Percentiles rank a stretch among this genome's conserved stretches.
Conservation (phyloP, 2,797 vertebrate genomes). For the Gobionotothen gibberifrons region DNA sequence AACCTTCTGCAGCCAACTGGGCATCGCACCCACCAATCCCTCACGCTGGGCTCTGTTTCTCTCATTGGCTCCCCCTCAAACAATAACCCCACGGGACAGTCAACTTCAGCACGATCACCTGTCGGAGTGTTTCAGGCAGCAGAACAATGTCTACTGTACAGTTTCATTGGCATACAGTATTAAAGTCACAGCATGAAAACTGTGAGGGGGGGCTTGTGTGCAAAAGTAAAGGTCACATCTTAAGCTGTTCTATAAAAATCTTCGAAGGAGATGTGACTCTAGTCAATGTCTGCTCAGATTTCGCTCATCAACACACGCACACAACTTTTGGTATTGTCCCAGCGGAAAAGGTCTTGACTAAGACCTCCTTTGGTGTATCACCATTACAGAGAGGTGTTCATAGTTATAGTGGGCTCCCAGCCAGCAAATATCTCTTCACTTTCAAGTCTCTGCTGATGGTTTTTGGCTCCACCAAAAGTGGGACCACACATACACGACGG, state of each 20-base stretch:
- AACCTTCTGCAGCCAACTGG: conserved; percentile 57
- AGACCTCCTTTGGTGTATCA: conserved; percentile 59
- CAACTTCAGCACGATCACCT: conserved; percentile 55
- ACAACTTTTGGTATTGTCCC: conserved; percentile 37
- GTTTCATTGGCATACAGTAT: background rate
- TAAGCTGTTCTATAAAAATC: conserved; percentile 76
- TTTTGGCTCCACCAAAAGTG: conserved; percentile 31
- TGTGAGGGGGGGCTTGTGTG: background rate
- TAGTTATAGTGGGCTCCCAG: conserved; percentile 54
- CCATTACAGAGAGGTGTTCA: conserved; percentile 68
- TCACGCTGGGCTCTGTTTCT: conserved; percentile 37
- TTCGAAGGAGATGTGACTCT: conserved; percentile 65
- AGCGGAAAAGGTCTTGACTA: conserved; percentile 46
- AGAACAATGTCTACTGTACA: conserved; percentile 34
- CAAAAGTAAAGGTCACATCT: conserved; percentile 71
- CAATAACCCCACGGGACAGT: conserved; percentile 43
- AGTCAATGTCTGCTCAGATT: conserved; percentile 61
- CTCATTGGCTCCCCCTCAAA: conserved; percentile 38
- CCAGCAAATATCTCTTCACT: conserved; percentile 40
- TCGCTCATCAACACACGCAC: conserved; percentile 36
- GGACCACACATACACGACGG: conserved; percentile 31
- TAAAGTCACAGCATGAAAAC: background rate
- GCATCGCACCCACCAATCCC: conserved; percentile 46
- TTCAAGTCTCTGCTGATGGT: conserved; percentile 45
- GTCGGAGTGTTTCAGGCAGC: conserved; percentile 48